Evolutionary conservation across 1,140 invertebrate species (phyloP).

Genomic region (Diorhabda elongata): DNA sequence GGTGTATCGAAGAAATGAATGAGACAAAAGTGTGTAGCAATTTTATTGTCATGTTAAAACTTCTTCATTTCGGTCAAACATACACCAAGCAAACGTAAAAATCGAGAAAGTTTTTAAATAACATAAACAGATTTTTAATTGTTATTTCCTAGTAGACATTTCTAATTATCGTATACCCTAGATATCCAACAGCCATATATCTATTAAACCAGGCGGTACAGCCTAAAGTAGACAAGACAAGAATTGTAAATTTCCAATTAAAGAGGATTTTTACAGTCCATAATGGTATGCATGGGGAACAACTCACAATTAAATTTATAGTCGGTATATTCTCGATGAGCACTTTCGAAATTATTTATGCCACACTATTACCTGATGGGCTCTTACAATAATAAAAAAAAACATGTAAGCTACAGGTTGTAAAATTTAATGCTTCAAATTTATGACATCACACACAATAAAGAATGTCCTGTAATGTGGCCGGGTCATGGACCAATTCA

Average conservation of each 20-base stretch:
- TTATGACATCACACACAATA: slow-evolving; percentile 29
- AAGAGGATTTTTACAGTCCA: slow-evolving; percentile 4
- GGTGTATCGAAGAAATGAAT: no score
- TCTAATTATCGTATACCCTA: neutral
- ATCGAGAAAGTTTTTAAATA: no score
- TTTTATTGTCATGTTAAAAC: no score
- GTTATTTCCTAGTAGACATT: no score
- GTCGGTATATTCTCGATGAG: slow-evolving; percentile 24
- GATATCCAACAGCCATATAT: neutral
- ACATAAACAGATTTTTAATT: no score
- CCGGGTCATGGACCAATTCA: slow-evolving; percentile 26
- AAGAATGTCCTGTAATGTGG: slow-evolving; percentile 25
- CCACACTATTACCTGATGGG: slow-evolving; percentile 25
- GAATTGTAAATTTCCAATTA: slow-evolving; percentile 22
- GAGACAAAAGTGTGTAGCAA: no score
- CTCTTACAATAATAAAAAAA: slow-evolving; percentile 27
- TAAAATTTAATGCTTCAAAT: slow-evolving; percentile 30
- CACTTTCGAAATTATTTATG: slow-evolving; percentile 30
- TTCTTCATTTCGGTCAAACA: no score
- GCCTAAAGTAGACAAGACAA: neutral
- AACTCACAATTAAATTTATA: slow-evolving; percentile 30
- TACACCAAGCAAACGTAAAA: no score
- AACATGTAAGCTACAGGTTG: slow-evolving; percentile 26
- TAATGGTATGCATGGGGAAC: slow-evolving; percentile 18
- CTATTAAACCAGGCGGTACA: neutral